Base-by-base conservation (phyloP, 2,888 invertebrate genomes). In the Parthenolecanium corni region DNA sequence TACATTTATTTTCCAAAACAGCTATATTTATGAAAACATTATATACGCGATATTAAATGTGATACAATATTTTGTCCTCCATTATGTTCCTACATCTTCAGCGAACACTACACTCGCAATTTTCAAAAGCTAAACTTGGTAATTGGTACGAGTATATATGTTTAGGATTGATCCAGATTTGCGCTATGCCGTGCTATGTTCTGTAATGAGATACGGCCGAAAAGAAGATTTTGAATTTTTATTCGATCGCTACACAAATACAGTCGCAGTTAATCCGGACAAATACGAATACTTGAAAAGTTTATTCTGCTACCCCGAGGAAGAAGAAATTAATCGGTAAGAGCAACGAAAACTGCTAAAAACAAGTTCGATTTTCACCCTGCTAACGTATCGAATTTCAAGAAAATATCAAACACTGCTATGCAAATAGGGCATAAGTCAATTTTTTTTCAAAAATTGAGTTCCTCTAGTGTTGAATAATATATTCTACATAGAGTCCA, bases 111-210 rank as follows among this genome's bases (percentile, higher is more conserved):
- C n/a, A n/a, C n/a, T n/a, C n/a, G n/a, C n/a, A n/a, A n/a, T n/a
- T n/a, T n/a, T n/a, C n/a, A n/a, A n/a, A n/a, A n/a, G n/a, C n/a
- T n/a, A n/a, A n/a, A n/a, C n/a, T n/a, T n/a, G n/a, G n/a, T n/a
- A n/a, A n/a, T n/a, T n/a, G n/a, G n/a, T n/a, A n/a, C n/a, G n/a
- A n/a, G n/a, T n/a, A n/a, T n/a, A n/a, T n/a, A n/a, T n/a, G n/a
- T n/a, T n/a, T n/a, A 62, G 62, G 14, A 62, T 62, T 25, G 62
- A 44, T 24, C 31, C 62, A 9, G 52, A 62, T 44, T 52, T 62
- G 42, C 36, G 52, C 5, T 62, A 62, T 23, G 52, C 62, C 21
- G 38, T 62, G 20, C 16, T 62, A n/a, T 62, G 62, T 21, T 52
- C 52, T 1, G 20, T 25, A 3, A 44, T 62, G 52, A 40, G 40